Conservation (phyloP, 1,140 invertebrate genomes). For the Reticulitermes speratus region DNA sequence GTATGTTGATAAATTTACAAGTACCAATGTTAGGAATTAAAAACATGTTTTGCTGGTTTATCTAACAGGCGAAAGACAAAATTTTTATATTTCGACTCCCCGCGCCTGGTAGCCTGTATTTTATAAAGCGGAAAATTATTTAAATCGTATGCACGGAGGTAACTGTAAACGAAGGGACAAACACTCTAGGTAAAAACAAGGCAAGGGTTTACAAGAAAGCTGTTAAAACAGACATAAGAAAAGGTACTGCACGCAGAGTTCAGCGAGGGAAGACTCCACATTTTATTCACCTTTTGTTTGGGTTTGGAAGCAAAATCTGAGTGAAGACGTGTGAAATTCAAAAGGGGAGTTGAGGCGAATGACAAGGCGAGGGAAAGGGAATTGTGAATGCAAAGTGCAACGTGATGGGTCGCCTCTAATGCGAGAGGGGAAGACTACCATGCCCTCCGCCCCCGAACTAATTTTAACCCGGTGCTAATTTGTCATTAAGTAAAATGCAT, state of each 20-base stretch:
- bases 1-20: too few relatives aligned
- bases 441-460: background rate
- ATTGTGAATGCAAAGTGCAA: constrained; percentile 15
- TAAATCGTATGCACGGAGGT: background rate
- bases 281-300: background rate
- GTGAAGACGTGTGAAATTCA: constrained; percentile 4
- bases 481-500: constrained; percentile 19
- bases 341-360: background rate
- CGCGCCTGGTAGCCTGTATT: background rate
- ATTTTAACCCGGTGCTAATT: constrained; percentile 19
- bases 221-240: background rate
- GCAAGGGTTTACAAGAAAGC: background rate
- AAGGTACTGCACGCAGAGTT: background rate
- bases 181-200: background rate
- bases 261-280: background rate
- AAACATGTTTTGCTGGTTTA: too few relatives aligned
- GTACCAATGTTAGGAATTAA: too few relatives aligned
- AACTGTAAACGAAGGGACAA: background rate
- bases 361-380: background rate
- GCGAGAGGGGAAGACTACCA: background rate
- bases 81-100: background rate
- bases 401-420: constrained; percentile 16
- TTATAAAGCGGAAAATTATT: background rate
- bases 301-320: background rate
- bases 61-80: too few relatives aligned